Evolutionary conservation across 2,113 vertebrate species (phyloP).

Genomic region (Tragelaphus buxtoni): DNA sequence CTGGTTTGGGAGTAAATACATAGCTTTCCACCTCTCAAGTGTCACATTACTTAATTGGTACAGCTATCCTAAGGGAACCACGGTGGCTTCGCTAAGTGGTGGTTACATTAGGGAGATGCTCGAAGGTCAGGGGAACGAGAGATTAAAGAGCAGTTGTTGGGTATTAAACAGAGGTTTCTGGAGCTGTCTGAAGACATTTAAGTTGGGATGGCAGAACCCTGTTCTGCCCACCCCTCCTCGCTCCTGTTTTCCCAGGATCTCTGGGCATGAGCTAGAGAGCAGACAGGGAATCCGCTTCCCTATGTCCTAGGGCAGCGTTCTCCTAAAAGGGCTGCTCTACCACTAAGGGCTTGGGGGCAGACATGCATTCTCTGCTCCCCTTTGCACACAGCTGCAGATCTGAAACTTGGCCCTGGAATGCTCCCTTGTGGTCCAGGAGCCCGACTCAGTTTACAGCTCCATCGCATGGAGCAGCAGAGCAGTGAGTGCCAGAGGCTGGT

Average conservation of each 20-base stretch:
- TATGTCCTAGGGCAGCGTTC: fast-evolving
- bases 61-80: neutral
- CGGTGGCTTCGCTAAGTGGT: neutral
- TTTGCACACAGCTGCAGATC: neutral
- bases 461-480: fast-evolving
- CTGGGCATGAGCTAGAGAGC: neutral
- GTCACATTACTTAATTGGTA: conserved; percentile 27
- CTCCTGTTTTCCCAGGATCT: neutral
- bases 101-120: neutral
- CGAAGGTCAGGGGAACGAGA: neutral
- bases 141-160: neutral
- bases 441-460: neutral
- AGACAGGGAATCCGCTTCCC: fast-evolving
- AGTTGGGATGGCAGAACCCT: neutral
- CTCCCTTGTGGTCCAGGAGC: neutral
- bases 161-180: neutral
- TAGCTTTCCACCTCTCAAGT: neutral
- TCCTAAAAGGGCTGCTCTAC: neutral
- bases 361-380: no score
- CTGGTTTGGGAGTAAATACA: conserved; percentile 41
- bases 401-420: neutral
- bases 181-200: fast-evolving
- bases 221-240: neutral
- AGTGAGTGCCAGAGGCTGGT: fast-evolving
- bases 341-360: neutral